Base-by-base conservation (phyloP, 2,113 vertebrate species). In the Nansenia antarctica region DNA sequence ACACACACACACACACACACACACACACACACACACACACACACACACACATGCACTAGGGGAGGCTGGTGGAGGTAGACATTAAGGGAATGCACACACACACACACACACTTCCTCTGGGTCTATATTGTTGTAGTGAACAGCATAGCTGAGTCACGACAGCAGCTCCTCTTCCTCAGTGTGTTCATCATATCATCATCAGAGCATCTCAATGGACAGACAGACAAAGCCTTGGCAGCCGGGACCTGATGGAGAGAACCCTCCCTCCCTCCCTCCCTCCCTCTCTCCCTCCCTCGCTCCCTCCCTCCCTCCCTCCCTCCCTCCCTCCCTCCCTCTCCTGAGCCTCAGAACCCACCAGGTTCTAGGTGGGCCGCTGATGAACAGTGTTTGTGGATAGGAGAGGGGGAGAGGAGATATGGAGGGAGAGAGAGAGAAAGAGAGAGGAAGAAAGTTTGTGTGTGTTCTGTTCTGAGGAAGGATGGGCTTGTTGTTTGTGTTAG, bases 401-500 rank as follows among this genome's bases (percentile, higher is more conserved):
- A n/a, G 55, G 30, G 55, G 30, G 55, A 58, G 55, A 31, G 61
- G 6, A 42, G 82, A 68, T 20, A 53, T 60, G 73, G 76, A 62
- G 26, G 34, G 73, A 69, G 58, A 63, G 55, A n/a, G 72, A 76
- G 72, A 74, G 55, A 30, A n/a, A n/a, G 73, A 59, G 72, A 74
- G 73, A 71, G 60, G 42, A 82, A 62, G 22, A 75, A 83, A 76
- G 77, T 35, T 8, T 24, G 8, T 61, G 31, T 61, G n/a, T n/a
- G n/a, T n/a, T n/a, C n/a, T n/a, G n/a, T 61, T 82, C 69, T 75
- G 74, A 79, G 72, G 78, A 82, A 39, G 73, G 45, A 71, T 72
- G 37, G 34, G 72, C 15, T 52, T 73, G 63, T 61, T 71, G 79
- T 83, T 82, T 79, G 45, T 47, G 85, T 84, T 77, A 77, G 79